A percentile compares a stretch with the other conserved stretches of the same genome.
These are phyloP conservation scores for Graphium colonna DNA, from an alignment of 2,888 invertebrate species.

Conservation along the genomic window DNA sequence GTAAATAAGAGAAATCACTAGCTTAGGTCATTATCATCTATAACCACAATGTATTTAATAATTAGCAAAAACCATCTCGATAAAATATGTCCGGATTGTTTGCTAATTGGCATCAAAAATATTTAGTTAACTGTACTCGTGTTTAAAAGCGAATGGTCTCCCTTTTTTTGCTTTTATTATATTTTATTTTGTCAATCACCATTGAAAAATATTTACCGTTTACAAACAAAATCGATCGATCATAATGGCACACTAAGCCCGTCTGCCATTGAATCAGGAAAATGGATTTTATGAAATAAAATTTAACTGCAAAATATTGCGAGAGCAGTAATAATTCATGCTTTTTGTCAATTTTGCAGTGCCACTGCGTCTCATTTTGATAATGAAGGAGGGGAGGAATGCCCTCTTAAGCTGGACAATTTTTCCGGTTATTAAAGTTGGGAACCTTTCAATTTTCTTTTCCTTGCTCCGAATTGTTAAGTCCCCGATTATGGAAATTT, in stretches of 20 bases:
- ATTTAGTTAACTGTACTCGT: too few species aligned
- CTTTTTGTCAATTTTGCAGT: constrained; percentile 16
- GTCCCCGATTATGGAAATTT: constrained; percentile 23
- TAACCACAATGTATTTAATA: too few species aligned
- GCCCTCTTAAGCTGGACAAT: constrained; percentile 16
- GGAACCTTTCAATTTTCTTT: constrained; percentile 24
- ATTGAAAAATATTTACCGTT: too few species aligned
- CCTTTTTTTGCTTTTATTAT: too few species aligned
- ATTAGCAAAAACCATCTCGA: too few species aligned
- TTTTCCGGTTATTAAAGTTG: constrained; percentile 23
- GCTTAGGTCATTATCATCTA: too few species aligned
- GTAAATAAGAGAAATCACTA: too few species aligned
- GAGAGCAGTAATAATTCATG: constrained; percentile 17
- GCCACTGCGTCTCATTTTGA: constrained; percentile 14
- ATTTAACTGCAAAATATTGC: constrained; percentile 8
- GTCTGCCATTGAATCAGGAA: neutral
- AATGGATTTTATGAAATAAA: constrained; percentile 9
- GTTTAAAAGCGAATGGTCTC: too few species aligned
- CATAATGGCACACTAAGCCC: constrained; percentile 1
- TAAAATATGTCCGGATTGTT: too few species aligned
- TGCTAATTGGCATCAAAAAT: too few species aligned
- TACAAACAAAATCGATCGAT: neutral
- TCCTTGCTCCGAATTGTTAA: constrained; percentile 21
- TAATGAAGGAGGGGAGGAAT: constrained; percentile 16
- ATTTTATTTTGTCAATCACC: too few species aligned